Evolutionary conservation across 2,888 invertebrate genomes (phyloP), one percentile per base, ranked within the genome.

Genomic region (Tromatobia lineatoria): DNA sequence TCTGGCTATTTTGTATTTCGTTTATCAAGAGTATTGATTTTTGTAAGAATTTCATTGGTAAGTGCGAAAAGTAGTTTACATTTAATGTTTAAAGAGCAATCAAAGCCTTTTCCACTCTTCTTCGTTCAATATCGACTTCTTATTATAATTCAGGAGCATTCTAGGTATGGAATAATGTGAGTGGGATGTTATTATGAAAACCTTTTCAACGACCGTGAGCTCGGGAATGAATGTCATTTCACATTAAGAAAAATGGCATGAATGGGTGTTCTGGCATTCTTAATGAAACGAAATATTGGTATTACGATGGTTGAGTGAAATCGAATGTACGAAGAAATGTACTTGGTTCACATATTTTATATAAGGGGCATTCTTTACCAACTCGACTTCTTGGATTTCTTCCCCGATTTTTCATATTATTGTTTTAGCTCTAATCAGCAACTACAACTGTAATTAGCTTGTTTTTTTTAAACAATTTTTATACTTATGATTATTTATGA

Each of bases 111-210:
- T 80, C 59, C 59, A 77, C 73, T 80, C 38, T 73, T 45, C 23
- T 66, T 76, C 64, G 45, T 79, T 83, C 66, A 73, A 73, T 80
- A 80, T 83, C 59, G 66, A 80, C 79, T 66, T 64, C 47, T 42
- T 57, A 23, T 64, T 50, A n/a, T 18, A n/a, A 18, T n/a, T 75
- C 29, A 29, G 54, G 20, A 13, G n/a, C n/a, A n/a, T n/a, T n/a
- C n/a, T n/a, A n/a, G n/a, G 20, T 54, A 45, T 34, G 10, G 20
- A 59, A 59, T 18, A 34, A 38, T 38, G 38, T 59, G 25, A 64
- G 29, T 52, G 11, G 20, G 20, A 52, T 45, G 61, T n/a, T 13
- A n/a, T n/a, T n/a, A 57, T 70, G 50, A 57, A 71, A 18, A 77
- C 54, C 64, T 67, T 67, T 50, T 23, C 13, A 64, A 10, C 50